Evolutionary conservation across 2,888 invertebrate species (phyloP), one percentile per base, ranked within the genome.

Genomic region (Druceiella hillmani): DNA sequence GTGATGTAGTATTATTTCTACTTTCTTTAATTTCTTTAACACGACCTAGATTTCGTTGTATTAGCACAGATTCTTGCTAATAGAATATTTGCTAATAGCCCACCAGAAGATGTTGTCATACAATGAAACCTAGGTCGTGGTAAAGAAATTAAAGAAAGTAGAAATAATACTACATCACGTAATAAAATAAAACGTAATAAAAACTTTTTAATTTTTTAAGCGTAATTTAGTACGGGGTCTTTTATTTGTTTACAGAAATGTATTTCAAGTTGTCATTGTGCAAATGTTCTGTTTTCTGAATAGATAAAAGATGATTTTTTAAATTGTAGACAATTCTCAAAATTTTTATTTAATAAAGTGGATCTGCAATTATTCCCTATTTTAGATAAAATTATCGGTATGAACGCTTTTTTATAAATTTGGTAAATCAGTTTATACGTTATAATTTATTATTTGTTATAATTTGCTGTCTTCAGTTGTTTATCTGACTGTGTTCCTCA

Each of bases 211-310:
- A 53, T 40, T 34, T 46, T 50, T 11, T 48, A 49, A 3, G 53
- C 38, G 37, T 48, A 55, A 9, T 44, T 41, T 11, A 52, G 27
- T 5, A 54, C 50, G 17, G 35, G 44, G 50, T 53, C 50, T 4
- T 41, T 44, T 12, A 35, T 40, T 50, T 53, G 50, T 40, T 43
- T 48, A 34, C 49, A 52, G 11, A 50, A 52, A 39, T 50, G 49
- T 30, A 55, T 27, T 41, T 55, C 51, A 16, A 52, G 27, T 46
- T 55, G 53, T 50, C 52, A 53, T 43, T 55, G 54, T 10, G 45
- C 47, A 9, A 47, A 40, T 2, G 52, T 48, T 14, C 52, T 20
- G 47, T 50, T 50, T 36, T 54, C 53, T 2, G 36, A 33, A 30
- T 34, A 39, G 3, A 36, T 39, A 40, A 36, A 3, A 28, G 48